phyloP scores from a whole-genome alignment of 2,113 vertebrate species.

The Paradoxurus hermaphroditus region DNA sequence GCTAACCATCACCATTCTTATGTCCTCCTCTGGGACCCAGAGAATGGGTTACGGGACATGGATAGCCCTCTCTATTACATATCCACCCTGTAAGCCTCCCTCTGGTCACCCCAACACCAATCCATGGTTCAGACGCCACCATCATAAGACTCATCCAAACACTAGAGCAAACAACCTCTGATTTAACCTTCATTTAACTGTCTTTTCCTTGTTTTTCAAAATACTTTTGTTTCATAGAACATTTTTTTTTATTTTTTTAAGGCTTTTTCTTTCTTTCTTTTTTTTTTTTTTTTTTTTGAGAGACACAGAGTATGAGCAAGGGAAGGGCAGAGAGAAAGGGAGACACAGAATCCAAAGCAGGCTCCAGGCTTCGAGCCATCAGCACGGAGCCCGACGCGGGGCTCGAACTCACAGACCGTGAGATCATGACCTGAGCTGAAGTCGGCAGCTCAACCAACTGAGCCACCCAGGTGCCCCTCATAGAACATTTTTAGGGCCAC shows the following conservation, averaged over 20 bases:
- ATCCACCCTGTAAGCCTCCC: background rate
- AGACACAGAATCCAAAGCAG: too few relatives aligned
- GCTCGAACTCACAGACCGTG: too few relatives aligned
- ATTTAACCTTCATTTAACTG: background rate
- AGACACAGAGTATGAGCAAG: too few relatives aligned
- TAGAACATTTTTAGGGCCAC: background rate
- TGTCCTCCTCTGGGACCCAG: background rate
- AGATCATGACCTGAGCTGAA: too few relatives aligned
- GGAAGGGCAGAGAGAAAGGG: too few relatives aligned
- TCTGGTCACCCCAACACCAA: background rate
- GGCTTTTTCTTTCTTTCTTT: too few relatives aligned
- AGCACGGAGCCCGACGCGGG: too few relatives aligned
- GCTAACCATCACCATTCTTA: background rate
- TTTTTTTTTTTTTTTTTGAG: too few relatives aligned
- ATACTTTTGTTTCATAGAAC: background rate
- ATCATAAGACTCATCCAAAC: background rate
- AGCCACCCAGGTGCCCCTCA: too few relatives aligned
- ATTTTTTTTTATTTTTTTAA: too few relatives aligned
- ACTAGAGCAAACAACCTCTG: background rate
- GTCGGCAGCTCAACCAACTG: too few relatives aligned
- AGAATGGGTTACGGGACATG: background rate
- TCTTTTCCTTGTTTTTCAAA: background rate
- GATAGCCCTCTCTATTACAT: background rate
- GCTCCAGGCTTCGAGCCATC: too few relatives aligned
- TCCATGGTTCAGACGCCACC: background rate